Evolutionary conservation across 2,797 vertebrate species (phyloP).

Genomic region (Pangasius krempfi): DNA sequence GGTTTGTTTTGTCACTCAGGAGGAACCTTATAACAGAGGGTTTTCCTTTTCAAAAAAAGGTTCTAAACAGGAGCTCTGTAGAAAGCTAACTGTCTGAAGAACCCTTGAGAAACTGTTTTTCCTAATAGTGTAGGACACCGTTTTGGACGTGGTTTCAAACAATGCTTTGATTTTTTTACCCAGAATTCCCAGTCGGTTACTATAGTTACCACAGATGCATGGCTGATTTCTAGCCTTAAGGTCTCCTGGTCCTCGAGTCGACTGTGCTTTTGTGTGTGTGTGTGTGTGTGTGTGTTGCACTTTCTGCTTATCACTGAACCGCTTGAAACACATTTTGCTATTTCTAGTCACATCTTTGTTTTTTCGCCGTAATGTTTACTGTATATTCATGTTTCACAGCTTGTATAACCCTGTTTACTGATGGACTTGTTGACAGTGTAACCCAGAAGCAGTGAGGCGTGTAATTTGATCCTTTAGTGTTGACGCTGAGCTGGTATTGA

Average conservation of each 20-base stretch:
- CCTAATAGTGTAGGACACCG: background rate
- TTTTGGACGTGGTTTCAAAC: background rate
- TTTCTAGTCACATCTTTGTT: background rate
- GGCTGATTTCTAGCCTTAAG: background rate
- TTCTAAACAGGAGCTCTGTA: background rate
- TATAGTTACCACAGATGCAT: background rate
- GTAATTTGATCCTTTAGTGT: constrained; percentile 6
- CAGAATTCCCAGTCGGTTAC: background rate
- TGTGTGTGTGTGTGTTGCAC: background rate
- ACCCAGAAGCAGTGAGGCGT: background rate
- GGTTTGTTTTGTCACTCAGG: background rate
- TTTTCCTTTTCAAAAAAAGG: background rate
- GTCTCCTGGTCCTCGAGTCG: background rate
- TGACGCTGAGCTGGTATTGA: background rate
- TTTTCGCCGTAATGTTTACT: background rate
- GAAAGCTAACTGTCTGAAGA: background rate
- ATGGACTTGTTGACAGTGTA: background rate
- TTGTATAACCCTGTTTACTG: background rate
- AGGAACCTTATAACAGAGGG: background rate
- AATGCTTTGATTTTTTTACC: background rate
- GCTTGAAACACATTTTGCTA: background rate
- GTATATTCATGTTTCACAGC: background rate
- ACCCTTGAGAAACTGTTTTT: background rate
- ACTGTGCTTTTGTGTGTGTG: background rate
- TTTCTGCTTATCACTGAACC: background rate